These are phyloP conservation scores for Heterodera carotae DNA, from an alignment of 1,140 invertebrate species.

Conservation along the genomic window DNA sequence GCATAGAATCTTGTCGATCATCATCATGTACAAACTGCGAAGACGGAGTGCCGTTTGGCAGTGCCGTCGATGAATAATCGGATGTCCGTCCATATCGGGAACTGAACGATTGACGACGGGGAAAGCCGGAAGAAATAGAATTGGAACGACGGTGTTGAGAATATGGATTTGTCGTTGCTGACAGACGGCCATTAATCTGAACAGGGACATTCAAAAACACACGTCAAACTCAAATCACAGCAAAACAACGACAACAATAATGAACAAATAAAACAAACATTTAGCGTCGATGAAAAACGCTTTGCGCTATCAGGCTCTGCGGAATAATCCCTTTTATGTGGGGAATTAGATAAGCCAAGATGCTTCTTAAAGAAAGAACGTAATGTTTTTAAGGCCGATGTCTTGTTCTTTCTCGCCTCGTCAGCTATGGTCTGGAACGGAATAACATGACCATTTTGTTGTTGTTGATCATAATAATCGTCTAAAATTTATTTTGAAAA, in stretches of 20 bases:
- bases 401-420: slow-evolving; percentile 27
- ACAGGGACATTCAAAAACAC: neutral
- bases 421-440: slow-evolving; percentile 9
- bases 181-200: slow-evolving; percentile 16
- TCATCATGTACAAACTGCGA: neutral
- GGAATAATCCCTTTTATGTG: slow-evolving; percentile 25
- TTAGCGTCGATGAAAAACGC: slow-evolving; percentile 27
- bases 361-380: slow-evolving; percentile 38
- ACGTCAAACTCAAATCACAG: neutral
- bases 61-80: neutral
- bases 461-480: neutral
- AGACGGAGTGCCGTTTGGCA: neutral
- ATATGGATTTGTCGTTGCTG: neutral
- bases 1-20: neutral
- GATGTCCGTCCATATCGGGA: neutral
- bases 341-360: slow-evolving; percentile 12
- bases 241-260: neutral
- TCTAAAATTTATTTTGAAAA: neutral
- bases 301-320: slow-evolving; percentile 1
- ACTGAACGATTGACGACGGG: neutral
- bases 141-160: neutral
- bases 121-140: slow-evolving; percentile 2
- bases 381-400: slow-evolving; percentile 31
- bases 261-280: slow-evolving; percentile 11
- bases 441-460: neutral